A percentile compares a stretch with the other conserved stretches of the same genome.
Conservation (phyloP, 2,113 vertebrate genomes). For the Indicator maculatus region DNA sequence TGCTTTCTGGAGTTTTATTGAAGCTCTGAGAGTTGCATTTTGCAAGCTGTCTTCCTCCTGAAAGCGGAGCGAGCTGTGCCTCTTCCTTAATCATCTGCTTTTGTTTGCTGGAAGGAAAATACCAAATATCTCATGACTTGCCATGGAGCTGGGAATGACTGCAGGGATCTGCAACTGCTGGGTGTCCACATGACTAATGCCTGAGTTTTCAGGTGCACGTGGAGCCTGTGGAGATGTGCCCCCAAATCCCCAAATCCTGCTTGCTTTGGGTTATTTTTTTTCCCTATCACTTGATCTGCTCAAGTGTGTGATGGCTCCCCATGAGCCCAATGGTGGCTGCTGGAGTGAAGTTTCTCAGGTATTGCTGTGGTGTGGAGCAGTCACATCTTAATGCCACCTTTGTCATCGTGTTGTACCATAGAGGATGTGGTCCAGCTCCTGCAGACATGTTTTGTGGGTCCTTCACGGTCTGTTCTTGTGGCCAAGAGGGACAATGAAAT, state of each 20-base stretch:
- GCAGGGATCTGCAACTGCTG: slow-evolving; percentile 15
- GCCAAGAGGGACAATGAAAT: too few species aligned
- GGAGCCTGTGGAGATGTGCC: neutral
- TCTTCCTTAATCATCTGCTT: slow-evolving; percentile 64
- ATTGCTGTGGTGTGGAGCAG: fast-evolving
- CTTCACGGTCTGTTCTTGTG: fast-evolving
- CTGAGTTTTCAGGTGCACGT: slow-evolving; percentile 27
- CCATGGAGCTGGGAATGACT: slow-evolving; percentile 14
- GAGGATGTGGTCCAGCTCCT: fast-evolving
- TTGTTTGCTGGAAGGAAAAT: slow-evolving; percentile 60
- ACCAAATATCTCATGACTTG: slow-evolving; percentile 51
- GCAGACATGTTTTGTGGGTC: neutral
- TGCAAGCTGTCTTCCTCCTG: slow-evolving; percentile 57
- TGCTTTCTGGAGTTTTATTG: slow-evolving; percentile 52
- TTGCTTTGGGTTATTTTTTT: neutral
- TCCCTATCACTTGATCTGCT: fast-evolving
- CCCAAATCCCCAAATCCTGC: neutral
- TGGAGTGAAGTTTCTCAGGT: neutral
- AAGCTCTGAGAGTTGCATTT: slow-evolving; percentile 47
- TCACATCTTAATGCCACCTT: neutral
- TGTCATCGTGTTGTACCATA: fast-evolving
- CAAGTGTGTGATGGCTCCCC: neutral
- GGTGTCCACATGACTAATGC: slow-evolving; percentile 14
- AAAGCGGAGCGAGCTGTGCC: slow-evolving; percentile 42
- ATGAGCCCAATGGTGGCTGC: neutral